Conservation (phyloP, 2,113 vertebrate genomes). For the Pelusios castaneus region DNA sequence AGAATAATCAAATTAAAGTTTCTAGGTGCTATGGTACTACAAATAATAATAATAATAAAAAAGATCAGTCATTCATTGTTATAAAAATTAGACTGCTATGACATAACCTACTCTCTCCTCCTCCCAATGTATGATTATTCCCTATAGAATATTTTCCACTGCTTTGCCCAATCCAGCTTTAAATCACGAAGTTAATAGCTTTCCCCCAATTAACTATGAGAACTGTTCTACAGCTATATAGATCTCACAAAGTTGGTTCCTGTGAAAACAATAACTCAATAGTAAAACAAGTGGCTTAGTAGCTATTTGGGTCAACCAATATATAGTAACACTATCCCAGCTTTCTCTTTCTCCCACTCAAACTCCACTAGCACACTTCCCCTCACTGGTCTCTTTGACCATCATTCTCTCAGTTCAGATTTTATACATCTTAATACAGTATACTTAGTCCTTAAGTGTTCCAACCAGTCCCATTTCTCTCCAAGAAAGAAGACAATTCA, state of each 20-base stretch:
- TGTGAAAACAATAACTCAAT: neutral
- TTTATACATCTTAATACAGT: neutral
- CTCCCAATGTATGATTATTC: slow-evolving; percentile 35
- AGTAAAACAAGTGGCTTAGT: neutral
- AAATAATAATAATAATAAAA: neutral
- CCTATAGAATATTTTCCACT: slow-evolving; percentile 54
- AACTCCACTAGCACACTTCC: neutral
- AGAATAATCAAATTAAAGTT: neutral
- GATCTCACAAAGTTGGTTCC: slow-evolving; percentile 7
- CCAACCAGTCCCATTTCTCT: neutral
- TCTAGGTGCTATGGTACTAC: neutral
- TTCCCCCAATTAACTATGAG: neutral
- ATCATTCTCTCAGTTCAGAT: neutral
- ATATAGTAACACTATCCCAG: neutral
- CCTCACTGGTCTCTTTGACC: neutral
- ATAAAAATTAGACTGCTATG: slow-evolving; percentile 14
- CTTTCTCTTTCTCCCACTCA: neutral
- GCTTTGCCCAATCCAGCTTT: slow-evolving; percentile 48
- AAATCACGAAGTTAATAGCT: slow-evolving; percentile 40
- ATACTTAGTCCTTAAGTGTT: neutral
- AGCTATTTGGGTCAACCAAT: slow-evolving; percentile 17
- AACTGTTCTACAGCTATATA: slow-evolving; percentile 8
- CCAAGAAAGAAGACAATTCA: neutral
- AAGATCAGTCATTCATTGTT: slow-evolving; percentile 35
- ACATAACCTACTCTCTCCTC: slow-evolving; percentile 21